Base-by-base conservation (phyloP, 1,140 invertebrate genomes). In the Odontomachus brunneus region DNA sequence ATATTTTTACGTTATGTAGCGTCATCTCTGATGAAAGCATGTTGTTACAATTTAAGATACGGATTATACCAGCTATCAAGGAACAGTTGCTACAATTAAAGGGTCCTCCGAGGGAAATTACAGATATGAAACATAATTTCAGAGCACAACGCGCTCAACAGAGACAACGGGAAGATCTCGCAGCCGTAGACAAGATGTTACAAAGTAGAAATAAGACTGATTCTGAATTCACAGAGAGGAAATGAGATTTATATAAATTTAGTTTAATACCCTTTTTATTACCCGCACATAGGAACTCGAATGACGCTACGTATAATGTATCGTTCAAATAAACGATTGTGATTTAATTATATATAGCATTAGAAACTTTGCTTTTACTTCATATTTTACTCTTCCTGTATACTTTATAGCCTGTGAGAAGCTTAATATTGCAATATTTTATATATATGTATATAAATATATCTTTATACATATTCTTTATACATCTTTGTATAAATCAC, bases 21-120 rank as follows among this genome's bases (percentile, higher is more conserved):
- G 5, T 33, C 5, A 33, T 33, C 5, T 76, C 65, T 80, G 69
- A 80, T 17, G 11, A 48, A 60, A 29, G 4, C 19, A 24, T n/a
- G n/a, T 33, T 65, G n/a, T 83, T 59, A 48, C 88, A 59, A 82
- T 92, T 93, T 49, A 89, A 94, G 94, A 92, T 94, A 74, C 90
- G 87, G 29, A 94, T 94, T 78, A 89, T 94, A 81, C 91, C 93
- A 83, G 91, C 94, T 59, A 94, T 94, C 57, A 90, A 91, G 66
- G 82, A 91, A 69, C 90, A 93, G n/a, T 84, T 94, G 11, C 78
- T 88, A 29, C 86, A 83, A 57, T 55, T 93, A 44, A 17, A 33
- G 44, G 14, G 67, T 24, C 44, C 60, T 29, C 66, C 33, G 3
- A 84, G 19, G 75, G 1, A 29, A 9, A 24, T 22, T 65, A 69